Conservation (phyloP, 2,113 vertebrate genomes). For the Lipophrys pholis region DNA sequence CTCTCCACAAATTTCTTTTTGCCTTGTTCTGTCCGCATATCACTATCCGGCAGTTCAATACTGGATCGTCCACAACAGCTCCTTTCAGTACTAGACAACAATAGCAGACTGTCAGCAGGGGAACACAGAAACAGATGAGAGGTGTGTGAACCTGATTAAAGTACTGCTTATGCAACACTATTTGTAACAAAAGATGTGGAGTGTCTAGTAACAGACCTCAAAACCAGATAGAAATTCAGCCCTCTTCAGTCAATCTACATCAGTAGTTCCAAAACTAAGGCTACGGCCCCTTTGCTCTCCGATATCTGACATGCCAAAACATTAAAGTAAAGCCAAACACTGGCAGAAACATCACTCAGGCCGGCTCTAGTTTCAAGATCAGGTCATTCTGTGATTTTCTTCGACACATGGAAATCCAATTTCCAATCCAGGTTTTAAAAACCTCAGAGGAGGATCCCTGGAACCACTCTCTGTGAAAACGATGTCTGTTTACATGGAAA, state of each 20-base stretch:
- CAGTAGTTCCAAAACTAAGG: too few species aligned
- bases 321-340: too few species aligned
- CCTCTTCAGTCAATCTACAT: slow-evolving; percentile 6
- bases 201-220: slow-evolving; percentile 54
- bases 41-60: not conserved
- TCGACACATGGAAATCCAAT: too few species aligned
- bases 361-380: too few species aligned
- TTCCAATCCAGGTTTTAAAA: too few species aligned
- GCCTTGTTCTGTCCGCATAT: not conserved
- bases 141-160: slow-evolving; percentile 51
- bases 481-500: too few species aligned
- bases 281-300: too few species aligned
- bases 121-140: slow-evolving; percentile 12
- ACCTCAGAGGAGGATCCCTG: too few species aligned
- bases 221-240: slow-evolving; percentile 8
- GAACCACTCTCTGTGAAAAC: too few species aligned
- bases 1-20: not conserved
- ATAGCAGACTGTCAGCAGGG: not conserved
- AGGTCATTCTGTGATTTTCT: too few species aligned
- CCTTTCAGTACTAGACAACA: slow-evolving; percentile 5
- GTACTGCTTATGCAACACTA: slow-evolving; percentile 46
- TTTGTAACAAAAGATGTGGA: slow-evolving; percentile 38
- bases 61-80: not conserved
- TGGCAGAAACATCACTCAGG: too few species aligned
- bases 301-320: too few species aligned